Conservation (phyloP, 1,140 invertebrate genomes). For the Lanistes nyassanus region DNA sequence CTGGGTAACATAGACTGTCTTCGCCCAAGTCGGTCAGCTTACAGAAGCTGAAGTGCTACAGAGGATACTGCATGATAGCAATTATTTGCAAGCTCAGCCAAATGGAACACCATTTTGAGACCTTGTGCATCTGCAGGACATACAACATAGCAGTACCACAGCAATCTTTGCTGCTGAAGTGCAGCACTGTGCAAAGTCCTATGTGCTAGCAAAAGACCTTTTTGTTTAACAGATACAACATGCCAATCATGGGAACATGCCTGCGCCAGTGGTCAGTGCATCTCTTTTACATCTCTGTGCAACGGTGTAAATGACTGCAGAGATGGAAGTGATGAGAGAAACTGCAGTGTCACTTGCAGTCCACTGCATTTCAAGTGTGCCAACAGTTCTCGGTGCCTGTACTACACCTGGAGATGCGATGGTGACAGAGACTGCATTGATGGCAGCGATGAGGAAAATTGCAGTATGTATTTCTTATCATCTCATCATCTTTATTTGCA, state of each 20-base stretch:
- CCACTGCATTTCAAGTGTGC: constrained; percentile 27
- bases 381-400: constrained; percentile 34
- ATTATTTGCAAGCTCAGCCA: too few relatives aligned
- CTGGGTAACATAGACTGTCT: too few relatives aligned
- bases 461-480: constrained; percentile 22
- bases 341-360: constrained; percentile 16
- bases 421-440: constrained; percentile 50
- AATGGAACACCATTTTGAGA: too few relatives aligned
- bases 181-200: too few relatives aligned
- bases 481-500: background rate
- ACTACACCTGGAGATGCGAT: constrained; percentile 45
- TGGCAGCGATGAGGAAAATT: constrained; percentile 65
- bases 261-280: constrained; percentile 28
- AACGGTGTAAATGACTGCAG: constrained; percentile 40
- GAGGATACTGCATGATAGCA: too few relatives aligned
- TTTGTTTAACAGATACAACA: background rate
- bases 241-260: constrained; percentile 33
- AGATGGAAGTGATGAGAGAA: constrained; percentile 70
- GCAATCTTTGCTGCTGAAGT: too few relatives aligned
- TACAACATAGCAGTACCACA: too few relatives aligned
- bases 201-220: too few relatives aligned
- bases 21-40: too few relatives aligned
- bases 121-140: too few relatives aligned
- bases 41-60: too few relatives aligned
- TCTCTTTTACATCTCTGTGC: constrained; percentile 16